Evolutionary conservation across 1,140 invertebrate genomes (phyloP).

Genomic region (Drosophila ohnishii): DNA sequence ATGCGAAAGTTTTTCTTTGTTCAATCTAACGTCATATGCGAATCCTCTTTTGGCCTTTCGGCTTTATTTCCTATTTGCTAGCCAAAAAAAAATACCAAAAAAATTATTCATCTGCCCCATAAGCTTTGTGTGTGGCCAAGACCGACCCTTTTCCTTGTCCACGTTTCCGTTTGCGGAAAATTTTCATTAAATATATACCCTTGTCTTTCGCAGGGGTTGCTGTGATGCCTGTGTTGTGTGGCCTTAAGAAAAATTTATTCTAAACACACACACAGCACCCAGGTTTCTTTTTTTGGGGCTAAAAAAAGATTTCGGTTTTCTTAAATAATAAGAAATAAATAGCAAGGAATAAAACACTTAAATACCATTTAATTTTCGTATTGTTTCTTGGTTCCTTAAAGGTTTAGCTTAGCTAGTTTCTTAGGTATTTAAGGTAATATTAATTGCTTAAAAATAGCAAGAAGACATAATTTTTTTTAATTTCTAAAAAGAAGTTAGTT

Average conservation of each 20-base stretch:
- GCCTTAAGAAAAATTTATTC: conserved; percentile 10
- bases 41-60: conserved; percentile 31
- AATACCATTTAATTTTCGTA: not conserved
- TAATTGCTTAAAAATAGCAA: too few relatives aligned
- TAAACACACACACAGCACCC: conserved; percentile 12
- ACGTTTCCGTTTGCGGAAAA: conserved; percentile 36
- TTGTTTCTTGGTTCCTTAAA: not conserved
- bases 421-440: too few relatives aligned
- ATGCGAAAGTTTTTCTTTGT: conserved; percentile 43
- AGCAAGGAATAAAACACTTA: not conserved
- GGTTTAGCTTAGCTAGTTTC: too few relatives aligned
- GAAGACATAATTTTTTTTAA: too few relatives aligned
- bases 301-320: not conserved
- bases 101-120: conserved; percentile 29
- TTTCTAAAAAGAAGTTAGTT: too few relatives aligned
- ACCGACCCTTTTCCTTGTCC: conserved; percentile 24
- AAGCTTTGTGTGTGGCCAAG: conserved; percentile 6
- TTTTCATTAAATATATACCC: conserved; percentile 46
- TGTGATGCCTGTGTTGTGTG: not conserved
- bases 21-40: conserved; percentile 45
- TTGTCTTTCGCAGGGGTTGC: conserved; percentile 14
- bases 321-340: not conserved
- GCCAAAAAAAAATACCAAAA: conserved; percentile 8
- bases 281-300: not conserved
- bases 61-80: conserved; percentile 42